Conservation (phyloP, 2,888 invertebrate genomes). For the Darwinula stevensoni region DNA sequence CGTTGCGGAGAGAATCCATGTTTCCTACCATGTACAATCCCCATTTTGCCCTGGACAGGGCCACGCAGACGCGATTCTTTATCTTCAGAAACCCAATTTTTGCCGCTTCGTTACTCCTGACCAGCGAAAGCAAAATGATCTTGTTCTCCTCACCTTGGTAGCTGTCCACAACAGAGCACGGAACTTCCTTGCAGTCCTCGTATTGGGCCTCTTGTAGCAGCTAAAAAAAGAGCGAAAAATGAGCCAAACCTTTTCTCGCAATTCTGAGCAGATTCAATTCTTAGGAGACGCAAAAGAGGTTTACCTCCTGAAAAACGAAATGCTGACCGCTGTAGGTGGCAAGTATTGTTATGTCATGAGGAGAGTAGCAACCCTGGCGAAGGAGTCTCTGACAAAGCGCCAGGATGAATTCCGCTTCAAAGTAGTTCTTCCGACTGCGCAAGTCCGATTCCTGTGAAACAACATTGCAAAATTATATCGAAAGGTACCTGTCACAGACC, state of each 20-base stretch:
- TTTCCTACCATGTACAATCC: conserved; percentile 46
- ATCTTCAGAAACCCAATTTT: conserved; percentile 37
- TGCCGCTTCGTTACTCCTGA: conserved; percentile 34
- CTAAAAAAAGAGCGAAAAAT: no score
- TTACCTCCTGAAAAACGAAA: conserved; percentile 23
- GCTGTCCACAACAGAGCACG: conserved; percentile 38
- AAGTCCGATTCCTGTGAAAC: neutral
- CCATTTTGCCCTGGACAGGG: conserved; percentile 36
- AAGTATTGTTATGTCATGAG: conserved; percentile 36
- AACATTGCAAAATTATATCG: conserved; percentile 1
- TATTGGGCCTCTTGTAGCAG: no score
- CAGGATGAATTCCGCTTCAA: conserved; percentile 31
- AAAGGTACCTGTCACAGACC: no score
- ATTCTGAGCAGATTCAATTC: no score
- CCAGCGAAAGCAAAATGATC: conserved; percentile 44
- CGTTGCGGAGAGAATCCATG: conserved; percentile 12
- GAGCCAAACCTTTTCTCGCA: no score
- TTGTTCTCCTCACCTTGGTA: conserved; percentile 52
- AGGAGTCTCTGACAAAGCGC: conserved; percentile 28
- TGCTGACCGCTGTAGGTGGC: conserved; percentile 40
- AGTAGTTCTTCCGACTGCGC: neutral
- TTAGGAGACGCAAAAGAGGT: no score
- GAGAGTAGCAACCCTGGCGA: conserved; percentile 25
- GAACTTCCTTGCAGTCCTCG: conserved; percentile 20
- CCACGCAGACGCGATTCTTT: conserved; percentile 42